A percentile compares a stretch with the other conserved stretches of the same genome.
phyloP scores from a whole-genome alignment of 2,888 invertebrate species.

The Gordius sp. region DNA sequence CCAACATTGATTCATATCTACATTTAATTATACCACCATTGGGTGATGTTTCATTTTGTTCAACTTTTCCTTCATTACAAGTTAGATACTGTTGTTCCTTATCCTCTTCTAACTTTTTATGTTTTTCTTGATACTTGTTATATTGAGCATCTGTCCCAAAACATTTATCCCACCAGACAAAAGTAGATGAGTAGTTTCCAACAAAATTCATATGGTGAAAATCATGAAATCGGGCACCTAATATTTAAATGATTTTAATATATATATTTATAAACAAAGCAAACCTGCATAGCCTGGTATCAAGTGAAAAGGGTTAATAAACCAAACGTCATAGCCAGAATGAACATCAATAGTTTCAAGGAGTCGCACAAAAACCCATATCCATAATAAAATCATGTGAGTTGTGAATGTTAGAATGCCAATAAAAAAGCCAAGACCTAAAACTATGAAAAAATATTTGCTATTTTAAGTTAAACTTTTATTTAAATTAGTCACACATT shows the following conservation, averaged over 20 bases:
- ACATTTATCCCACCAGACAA: conserved; percentile 26
- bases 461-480: background rate
- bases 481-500: background rate
- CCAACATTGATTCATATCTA: too few relatives aligned
- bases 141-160: conserved; percentile 25
- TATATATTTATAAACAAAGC: background rate
- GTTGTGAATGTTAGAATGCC: conserved; percentile 24
- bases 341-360: conserved; percentile 27
- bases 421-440: conserved; percentile 25
- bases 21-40: too few relatives aligned
- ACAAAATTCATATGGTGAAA: conserved; percentile 26
- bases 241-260: background rate
- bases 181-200: conserved; percentile 26
- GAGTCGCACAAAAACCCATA: conserved; percentile 24
- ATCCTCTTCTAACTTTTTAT: background rate
- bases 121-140: conserved; percentile 21
- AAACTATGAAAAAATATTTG: conserved; percentile 23
- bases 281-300: conserved; percentile 26
- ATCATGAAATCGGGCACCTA: conserved; percentile 26
- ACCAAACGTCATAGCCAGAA: conserved; percentile 26
- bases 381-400: conserved; percentile 25
- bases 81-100: background rate
- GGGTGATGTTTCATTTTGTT: too few relatives aligned
- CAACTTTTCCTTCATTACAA: too few relatives aligned
- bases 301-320: conserved; percentile 24